phyloP scores from a whole-genome alignment of 2,797 vertebrate genomes.

The Clarias platycephalus region DNA sequence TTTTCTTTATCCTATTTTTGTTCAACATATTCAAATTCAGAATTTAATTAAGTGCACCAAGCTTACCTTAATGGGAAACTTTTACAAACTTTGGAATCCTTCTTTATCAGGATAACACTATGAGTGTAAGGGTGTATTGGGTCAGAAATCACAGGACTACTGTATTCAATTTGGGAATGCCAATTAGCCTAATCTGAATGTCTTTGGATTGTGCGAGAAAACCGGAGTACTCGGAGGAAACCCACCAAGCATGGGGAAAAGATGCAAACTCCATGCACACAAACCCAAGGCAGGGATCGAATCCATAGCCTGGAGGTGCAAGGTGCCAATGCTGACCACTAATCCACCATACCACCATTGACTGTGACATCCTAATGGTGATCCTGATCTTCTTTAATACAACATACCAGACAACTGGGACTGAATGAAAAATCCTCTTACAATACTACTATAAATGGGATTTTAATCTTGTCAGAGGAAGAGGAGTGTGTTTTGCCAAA shows the following conservation, averaged over 20 bases:
- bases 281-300: no score
- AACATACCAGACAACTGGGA: neutral
- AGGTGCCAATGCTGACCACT: no score
- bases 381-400: neutral
- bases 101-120: neutral
- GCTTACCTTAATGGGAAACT: conserved; percentile 23
- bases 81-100: neutral
- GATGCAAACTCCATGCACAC: no score
- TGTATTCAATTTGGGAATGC: no score
- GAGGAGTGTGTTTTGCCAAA: no score
- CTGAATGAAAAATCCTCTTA: neutral
- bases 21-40: neutral
- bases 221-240: no score
- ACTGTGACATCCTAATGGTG: neutral
- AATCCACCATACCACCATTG: no score
- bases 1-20: neutral
- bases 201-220: no score
- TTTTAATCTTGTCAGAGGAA: no score
- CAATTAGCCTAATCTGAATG: no score
- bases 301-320: no score
- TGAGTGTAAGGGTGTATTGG: neutral
- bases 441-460: neutral
- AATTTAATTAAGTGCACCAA: neutral
- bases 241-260: no score
- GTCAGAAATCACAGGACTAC: neutral